These are phyloP conservation scores for Chelonus insularis DNA, from an alignment of 1,140 invertebrate species.

Conservation along the genomic window DNA sequence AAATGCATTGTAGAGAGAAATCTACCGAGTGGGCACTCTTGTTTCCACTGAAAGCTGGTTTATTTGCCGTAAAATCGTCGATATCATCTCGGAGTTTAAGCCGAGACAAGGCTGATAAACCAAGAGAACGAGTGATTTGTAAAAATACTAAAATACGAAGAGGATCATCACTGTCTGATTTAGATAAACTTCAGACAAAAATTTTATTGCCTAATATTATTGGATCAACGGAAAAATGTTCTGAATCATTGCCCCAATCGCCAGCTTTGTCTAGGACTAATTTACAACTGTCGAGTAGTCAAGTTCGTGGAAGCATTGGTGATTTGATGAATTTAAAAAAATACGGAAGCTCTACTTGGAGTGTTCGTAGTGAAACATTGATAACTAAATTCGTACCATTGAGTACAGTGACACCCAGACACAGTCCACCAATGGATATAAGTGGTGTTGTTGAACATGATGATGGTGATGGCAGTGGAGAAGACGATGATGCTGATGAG, in stretches of 20 bases:
- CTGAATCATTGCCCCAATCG: slow-evolving; percentile 61
- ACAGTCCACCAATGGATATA: slow-evolving; percentile 47
- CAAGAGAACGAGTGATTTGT: slow-evolving; percentile 36
- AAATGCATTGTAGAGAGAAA: slow-evolving; percentile 49
- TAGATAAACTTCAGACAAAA: slow-evolving; percentile 65
- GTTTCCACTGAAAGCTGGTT: slow-evolving; percentile 65
- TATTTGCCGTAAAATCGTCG: slow-evolving; percentile 65
- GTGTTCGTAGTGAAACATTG: slow-evolving; percentile 67
- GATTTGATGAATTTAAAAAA: slow-evolving; percentile 77
- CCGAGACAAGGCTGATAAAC: slow-evolving; percentile 40
- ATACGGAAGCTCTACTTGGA: slow-evolving; percentile 71
- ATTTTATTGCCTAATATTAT: slow-evolving; percentile 55
- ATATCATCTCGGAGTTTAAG: slow-evolving; percentile 51
- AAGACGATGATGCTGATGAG: slow-evolving; percentile 47
- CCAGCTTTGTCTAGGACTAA: slow-evolving; percentile 61
- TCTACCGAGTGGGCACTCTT: slow-evolving; percentile 64
- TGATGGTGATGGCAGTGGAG: slow-evolving; percentile 49
- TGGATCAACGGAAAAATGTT: slow-evolving; percentile 59
- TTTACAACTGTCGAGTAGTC: slow-evolving; percentile 52
- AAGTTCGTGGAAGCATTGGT: slow-evolving; percentile 70
- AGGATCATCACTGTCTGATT: slow-evolving; percentile 72
- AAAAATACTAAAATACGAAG: slow-evolving; percentile 62
- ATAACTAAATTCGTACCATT: slow-evolving; percentile 72
- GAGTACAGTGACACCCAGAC: slow-evolving; percentile 68
- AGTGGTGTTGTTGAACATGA: slow-evolving; percentile 42